Evolutionary conservation across 1,140 invertebrate genomes (phyloP), one percentile per base, ranked within the genome.

Genomic region (Grapholita molesta): DNA sequence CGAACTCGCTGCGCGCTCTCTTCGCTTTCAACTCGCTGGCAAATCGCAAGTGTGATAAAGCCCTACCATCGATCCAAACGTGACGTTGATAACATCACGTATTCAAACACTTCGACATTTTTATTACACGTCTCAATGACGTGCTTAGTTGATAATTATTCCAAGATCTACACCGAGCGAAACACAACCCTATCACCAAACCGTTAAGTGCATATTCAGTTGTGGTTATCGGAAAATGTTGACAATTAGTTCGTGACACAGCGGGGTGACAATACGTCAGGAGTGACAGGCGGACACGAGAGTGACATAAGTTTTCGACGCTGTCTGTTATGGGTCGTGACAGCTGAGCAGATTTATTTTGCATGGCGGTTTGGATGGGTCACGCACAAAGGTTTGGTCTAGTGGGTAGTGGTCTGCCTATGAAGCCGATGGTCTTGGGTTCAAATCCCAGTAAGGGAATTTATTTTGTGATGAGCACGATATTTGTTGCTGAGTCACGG

Each of bases 291-390:
- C 71, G 70, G 75, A 78, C 71, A 76, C 76, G 70, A 70, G 55
- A 71, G 73, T 77, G 79, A 78, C 79, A 82, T 77, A 80, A 80
- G 70, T 83, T 85, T 83, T 85, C 79, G 80, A 83, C 80, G 76
- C 74, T 72, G 72, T 76, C 78, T 77, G 23, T 65, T 83, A 76
- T 73, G 77, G 73, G 68, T 69, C 66, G 68, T 76, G 78, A 65
- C 23, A 15, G 55, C n/a, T n/a, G n/a, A n/a, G n/a, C n/a, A n/a
- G n/a, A n/a, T n/a, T n/a, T n/a, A n/a, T n/a, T n/a, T n/a, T n/a
- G n/a, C n/a, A n/a, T n/a, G n/a, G n/a, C n/a, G n/a, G n/a, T n/a
- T n/a, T n/a, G n/a, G n/a, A n/a, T n/a, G n/a, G n/a, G n/a, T n/a
- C n/a, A n/a, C n/a, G n/a, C n/a, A n/a, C n/a, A n/a, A n/a, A n/a